These are phyloP conservation scores for Cecidostiba fungosa DNA, from an alignment of 2,888 invertebrate genomes.

Conservation along the genomic window DNA sequence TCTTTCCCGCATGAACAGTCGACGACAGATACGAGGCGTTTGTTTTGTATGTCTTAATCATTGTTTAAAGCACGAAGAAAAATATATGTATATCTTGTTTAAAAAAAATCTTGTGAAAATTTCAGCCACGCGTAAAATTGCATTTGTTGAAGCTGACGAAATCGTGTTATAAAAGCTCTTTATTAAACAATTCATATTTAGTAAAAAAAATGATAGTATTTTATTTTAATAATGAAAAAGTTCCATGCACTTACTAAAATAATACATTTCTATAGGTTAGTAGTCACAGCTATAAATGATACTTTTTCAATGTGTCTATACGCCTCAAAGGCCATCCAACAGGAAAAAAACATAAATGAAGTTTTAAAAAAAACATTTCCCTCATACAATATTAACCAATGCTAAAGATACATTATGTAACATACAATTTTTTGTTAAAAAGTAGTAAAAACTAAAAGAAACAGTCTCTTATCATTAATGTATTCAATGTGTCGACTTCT, in stretches of 20 bases:
- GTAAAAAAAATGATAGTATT: conserved; percentile 56
- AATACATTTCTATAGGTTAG: conserved; percentile 31
- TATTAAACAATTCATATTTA: conserved; percentile 66
- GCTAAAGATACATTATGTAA: conserved; percentile 49
- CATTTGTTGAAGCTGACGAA: conserved; percentile 64
- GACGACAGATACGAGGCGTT: conserved; percentile 57
- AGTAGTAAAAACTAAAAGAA: conserved; percentile 25
- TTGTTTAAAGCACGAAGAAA: conserved; percentile 62
- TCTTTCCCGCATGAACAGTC: conserved; percentile 41
- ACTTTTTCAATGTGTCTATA: neutral
- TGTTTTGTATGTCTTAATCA: conserved; percentile 61
- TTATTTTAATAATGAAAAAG: conserved; percentile 47
- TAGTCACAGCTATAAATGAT: conserved; percentile 47
- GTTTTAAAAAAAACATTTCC: conserved; percentile 43
- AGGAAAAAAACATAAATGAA: conserved; percentile 39
- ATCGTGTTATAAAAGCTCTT: conserved; percentile 65
- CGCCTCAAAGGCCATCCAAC: neutral
- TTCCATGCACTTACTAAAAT: conserved; percentile 51
- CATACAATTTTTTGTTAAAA: conserved; percentile 46
- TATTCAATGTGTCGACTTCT: conserved; percentile 47
- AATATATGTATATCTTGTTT: conserved; percentile 65
- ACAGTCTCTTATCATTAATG: conserved; percentile 33
- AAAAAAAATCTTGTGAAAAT: conserved; percentile 55
- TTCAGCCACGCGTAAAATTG: conserved; percentile 58
- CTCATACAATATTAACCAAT: conserved; percentile 36